These are phyloP conservation scores for Gambusia yucatana DNA, from an alignment of 2,797 vertebrate genomes.

Conservation along the genomic window DNA sequence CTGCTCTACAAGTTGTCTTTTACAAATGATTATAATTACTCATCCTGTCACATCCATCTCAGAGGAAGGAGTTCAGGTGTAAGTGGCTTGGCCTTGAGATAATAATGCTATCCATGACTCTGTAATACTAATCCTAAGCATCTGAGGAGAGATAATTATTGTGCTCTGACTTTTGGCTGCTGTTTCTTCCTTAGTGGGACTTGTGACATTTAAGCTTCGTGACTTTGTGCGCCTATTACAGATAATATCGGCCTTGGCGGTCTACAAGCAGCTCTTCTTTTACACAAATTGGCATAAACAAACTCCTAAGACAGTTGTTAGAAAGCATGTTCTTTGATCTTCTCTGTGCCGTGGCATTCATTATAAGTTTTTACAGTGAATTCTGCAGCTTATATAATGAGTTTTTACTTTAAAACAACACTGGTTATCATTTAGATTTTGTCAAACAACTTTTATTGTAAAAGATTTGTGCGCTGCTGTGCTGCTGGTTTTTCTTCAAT, in stretches of 20 bases:
- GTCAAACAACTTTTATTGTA: neutral
- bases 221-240: constrained; percentile 3
- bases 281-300: neutral
- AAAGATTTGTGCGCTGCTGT: neutral
- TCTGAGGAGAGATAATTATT: constrained; percentile 42
- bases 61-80: constrained; percentile 30
- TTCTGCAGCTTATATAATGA: neutral
- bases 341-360: neutral
- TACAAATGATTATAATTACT: constrained; percentile 10
- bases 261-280: neutral
- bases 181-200: constrained; percentile 20
- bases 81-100: constrained; percentile 11
- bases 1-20: neutral
- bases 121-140: constrained; percentile 28
- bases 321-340: neutral
- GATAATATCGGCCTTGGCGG: neutral
- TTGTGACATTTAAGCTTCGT: constrained; percentile 21
- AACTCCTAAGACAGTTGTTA: neutral
- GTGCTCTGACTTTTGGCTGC: constrained; percentile 21
- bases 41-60: constrained; percentile 12
- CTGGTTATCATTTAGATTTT: neutral
- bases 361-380: neutral
- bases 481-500: neutral
- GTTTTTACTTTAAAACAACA: neutral
- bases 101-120: constrained; percentile 15